Evolutionary conservation across 2,797 vertebrate species (phyloP).

Genomic region (Sarcophilus harrisii): DNA sequence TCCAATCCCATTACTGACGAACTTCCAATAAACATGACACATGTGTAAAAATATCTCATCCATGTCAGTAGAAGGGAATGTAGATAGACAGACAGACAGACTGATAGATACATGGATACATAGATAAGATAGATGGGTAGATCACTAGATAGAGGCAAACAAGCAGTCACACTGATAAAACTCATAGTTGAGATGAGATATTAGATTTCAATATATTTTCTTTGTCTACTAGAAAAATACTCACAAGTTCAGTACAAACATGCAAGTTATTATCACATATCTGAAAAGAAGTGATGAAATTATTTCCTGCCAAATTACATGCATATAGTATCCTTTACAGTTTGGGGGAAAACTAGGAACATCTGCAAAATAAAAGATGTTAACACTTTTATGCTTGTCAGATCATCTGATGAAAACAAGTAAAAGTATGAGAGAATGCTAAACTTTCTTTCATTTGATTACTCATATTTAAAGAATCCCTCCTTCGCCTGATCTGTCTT

Average conservation of each 20-base stretch:
- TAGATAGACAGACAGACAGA: not conserved
- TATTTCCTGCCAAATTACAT: constrained; percentile 65
- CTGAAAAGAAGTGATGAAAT: constrained; percentile 75
- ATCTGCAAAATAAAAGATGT: constrained; percentile 79
- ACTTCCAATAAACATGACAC: constrained; percentile 43
- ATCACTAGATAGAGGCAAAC: not conserved
- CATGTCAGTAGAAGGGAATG: constrained; percentile 8
- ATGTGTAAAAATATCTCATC: constrained; percentile 69
- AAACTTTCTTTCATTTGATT: constrained; percentile 58
- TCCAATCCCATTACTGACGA: constrained; percentile 59
- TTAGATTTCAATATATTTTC: constrained; percentile 58
- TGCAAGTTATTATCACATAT: constrained; percentile 61
- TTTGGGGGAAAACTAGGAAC: constrained; percentile 67
- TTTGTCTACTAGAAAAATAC: constrained; percentile 59
- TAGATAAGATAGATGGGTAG: not conserved
- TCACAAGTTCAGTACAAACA: constrained; percentile 67
- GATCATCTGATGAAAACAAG: constrained; percentile 71
- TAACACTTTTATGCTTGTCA: constrained; percentile 68
- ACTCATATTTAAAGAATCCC: constrained; percentile 60
- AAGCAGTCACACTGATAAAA: constrained; percentile 62
- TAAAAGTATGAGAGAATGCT: constrained; percentile 56
- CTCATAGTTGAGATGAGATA: constrained; percentile 51
- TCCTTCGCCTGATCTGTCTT: constrained; percentile 50
- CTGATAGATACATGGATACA: not conserved
- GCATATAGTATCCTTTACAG: constrained; percentile 69